These are phyloP conservation scores for Parazoanthus darwini DNA, from an alignment of 92 coral and sea anemone genomes.

Conservation along the genomic window DNA sequence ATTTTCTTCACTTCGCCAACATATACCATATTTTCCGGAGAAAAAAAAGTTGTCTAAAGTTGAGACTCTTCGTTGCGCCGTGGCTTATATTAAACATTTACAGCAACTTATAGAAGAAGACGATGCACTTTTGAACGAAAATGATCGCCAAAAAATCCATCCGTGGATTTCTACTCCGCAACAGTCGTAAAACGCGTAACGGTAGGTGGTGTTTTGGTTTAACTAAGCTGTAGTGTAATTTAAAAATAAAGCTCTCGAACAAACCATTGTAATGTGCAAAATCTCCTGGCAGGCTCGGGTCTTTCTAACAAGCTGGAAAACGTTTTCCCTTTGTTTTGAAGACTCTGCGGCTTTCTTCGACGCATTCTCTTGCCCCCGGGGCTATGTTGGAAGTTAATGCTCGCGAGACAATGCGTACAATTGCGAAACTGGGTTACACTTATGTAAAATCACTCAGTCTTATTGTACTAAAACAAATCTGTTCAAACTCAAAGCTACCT, in stretches of 20 bases:
- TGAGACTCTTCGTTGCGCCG: slow-evolving; percentile 96
- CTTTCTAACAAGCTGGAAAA: slow-evolving; percentile 1
- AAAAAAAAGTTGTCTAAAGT: slow-evolving; percentile 97
- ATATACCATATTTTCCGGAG: slow-evolving; percentile 94
- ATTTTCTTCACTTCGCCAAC: slow-evolving; percentile 89
- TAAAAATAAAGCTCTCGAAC: no score
- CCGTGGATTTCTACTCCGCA: slow-evolving; percentile 36
- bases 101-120: slow-evolving; percentile 90
- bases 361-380: background rate
- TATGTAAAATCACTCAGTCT: slow-evolving; percentile 13
- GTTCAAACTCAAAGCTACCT: slow-evolving; percentile 28
- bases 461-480: slow-evolving; percentile 30
- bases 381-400: slow-evolving; percentile 13
- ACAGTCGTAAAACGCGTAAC: background rate
- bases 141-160: slow-evolving; percentile 34
- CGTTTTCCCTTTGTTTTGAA: slow-evolving; percentile 13
- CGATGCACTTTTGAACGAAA: slow-evolving; percentile 67
- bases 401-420: slow-evolving; percentile 10
- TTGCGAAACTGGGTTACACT: background rate
- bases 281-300: background rate
- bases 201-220: slow-evolving; percentile 5
- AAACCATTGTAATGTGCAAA: background rate
- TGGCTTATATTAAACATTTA: slow-evolving; percentile 91
- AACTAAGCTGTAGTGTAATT: background rate
- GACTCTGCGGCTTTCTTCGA: slow-evolving; percentile 15